Base-by-base conservation (phyloP, 1,140 invertebrate genomes). In the Drosophila pseudoananassae region DNA sequence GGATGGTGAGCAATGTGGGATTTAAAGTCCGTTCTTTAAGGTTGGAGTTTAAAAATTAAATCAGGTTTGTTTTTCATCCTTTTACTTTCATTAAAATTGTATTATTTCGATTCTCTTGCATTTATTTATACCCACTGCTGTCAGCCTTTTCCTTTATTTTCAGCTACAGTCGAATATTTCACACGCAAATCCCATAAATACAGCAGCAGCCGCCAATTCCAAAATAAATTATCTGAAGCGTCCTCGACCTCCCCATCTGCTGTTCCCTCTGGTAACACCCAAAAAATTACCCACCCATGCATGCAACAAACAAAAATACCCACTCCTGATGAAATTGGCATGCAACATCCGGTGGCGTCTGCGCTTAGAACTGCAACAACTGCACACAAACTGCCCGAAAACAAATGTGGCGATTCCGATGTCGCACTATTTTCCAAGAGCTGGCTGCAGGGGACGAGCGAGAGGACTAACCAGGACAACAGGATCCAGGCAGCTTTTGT, bases 211-310 rank as follows among this genome's bases (percentile, higher is more conserved):
- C 63, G 66, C 61, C 75, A 66, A 88, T 73, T 76, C 71, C 71
- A 79, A 87, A 87, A 87, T 87, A 83, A 87, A 87, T 87, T 87
- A 87, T 87, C 65, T 83, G 84, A 79, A 87, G 76, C 63, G 75
- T 76, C 58, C 40, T 25, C 33, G 29, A 43, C 33, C 59, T 3
- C 33, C 50, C 47, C 15, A 15, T 43, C 40, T 6, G n/a, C 4
- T 1, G n/a, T n/a, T 1, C 15, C 40, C n/a, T 12, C n/a, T 10
- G 31, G 31, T 9, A 9, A 33, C 17, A n/a, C 25, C 15, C 40
- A 14, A 46, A 36, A 27, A 27, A 38, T 52, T 40, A 17, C 36
- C 29, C 46, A 29, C 52, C 45, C 14, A 20, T 51, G 36, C 53
- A 58, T 70, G 23, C 45, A 25, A 14, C 23, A 47, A 46, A 56